phyloP scores from a whole-genome alignment of 1,140 invertebrate genomes.

The Octopus sinensis region DNA sequence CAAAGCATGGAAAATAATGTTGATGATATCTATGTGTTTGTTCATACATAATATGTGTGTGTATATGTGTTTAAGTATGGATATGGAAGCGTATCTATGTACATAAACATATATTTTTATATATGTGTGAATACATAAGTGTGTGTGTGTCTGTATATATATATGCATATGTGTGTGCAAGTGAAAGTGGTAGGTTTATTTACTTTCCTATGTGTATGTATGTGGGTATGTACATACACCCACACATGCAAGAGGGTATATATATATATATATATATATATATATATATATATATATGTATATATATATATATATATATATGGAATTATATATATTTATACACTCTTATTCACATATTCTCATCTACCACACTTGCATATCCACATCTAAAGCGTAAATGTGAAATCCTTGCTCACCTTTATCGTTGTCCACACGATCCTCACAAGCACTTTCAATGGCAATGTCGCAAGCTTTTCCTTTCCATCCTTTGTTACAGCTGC shows the following conservation, averaged over 20 bases:
- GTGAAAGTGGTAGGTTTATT: not conserved
- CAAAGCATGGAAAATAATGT: too few species aligned
- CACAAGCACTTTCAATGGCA: conserved; percentile 85
- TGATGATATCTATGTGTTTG: too few species aligned
- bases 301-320: not conserved
- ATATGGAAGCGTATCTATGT: too few species aligned
- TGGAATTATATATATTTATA: not conserved
- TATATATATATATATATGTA: not conserved
- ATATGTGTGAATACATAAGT: too few species aligned
- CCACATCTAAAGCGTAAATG: too few species aligned
- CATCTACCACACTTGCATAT: too few species aligned
- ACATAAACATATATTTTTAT: too few species aligned
- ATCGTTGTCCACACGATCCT: conserved; percentile 91
- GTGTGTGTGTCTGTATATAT: too few species aligned
- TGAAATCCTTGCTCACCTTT: conserved; percentile 68
- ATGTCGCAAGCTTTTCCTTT: conserved; percentile 89
- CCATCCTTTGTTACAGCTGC: conserved; percentile 88
- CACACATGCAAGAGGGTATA: not conserved
- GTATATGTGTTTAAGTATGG: too few species aligned
- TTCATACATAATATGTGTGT: too few species aligned
- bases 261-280: not conserved
- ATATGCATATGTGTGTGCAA: not conserved
- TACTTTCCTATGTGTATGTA: not conserved
- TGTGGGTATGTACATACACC: not conserved
- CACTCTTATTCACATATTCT: not conserved